These are phyloP conservation scores for Ganaspis brasiliensis DNA, from an alignment of 2,888 invertebrate species.

Conservation along the genomic window DNA sequence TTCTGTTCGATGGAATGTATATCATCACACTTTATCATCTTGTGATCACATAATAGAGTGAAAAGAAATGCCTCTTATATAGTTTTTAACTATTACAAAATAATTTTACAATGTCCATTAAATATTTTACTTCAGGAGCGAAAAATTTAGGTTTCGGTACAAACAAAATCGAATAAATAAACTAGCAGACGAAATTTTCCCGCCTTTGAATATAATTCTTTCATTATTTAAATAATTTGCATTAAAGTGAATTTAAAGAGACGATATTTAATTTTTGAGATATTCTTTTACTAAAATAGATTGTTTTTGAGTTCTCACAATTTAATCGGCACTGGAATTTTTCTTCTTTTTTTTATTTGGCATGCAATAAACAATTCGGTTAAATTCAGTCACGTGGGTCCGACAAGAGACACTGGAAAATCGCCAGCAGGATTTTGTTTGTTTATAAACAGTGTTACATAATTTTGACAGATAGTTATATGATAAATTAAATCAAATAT, in stretches of 20 bases:
- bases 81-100: not conserved
- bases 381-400: not conserved
- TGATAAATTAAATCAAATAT: constrained; percentile 6
- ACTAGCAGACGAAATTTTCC: constrained; percentile 11
- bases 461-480: constrained; percentile 11
- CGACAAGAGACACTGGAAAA: not conserved
- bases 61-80: not conserved
- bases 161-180: not conserved
- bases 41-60: not conserved
- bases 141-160: not conserved
- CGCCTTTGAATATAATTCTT: not conserved
- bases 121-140: constrained; percentile 10
- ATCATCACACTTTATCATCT: too few species aligned
- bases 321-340: constrained; percentile 18
- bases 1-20: too few species aligned
- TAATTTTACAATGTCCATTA: not conserved
- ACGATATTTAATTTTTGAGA: not conserved
- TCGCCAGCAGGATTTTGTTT: constrained; percentile 26
- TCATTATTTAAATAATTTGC: not conserved
- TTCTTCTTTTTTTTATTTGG: not conserved
- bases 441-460: not conserved
- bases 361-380: too few species aligned
- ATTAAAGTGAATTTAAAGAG: not conserved
- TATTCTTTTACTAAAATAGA: not conserved
- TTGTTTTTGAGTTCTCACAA: not conserved